phyloP scores from a whole-genome alignment of 1,140 invertebrate genomes.

The Drosophila eugracilis region DNA sequence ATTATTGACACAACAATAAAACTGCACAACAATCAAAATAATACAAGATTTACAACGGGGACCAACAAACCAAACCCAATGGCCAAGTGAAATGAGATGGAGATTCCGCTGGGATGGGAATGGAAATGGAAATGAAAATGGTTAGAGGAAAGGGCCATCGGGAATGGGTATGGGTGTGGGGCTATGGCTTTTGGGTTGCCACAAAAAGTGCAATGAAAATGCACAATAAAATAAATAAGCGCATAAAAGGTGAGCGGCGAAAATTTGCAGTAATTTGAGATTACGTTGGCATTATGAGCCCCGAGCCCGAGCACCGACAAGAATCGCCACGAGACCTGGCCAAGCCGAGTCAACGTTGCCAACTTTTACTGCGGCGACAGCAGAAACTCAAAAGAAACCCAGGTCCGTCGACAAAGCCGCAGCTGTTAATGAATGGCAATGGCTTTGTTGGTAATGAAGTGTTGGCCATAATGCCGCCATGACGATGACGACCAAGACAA shows the following conservation, averaged over 20 bases:
- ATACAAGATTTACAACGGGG: slow-evolving; percentile 64
- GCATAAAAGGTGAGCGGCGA: slow-evolving; percentile 64
- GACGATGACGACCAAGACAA: slow-evolving; percentile 42
- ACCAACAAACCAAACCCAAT: slow-evolving; percentile 22
- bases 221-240: slow-evolving; percentile 66
- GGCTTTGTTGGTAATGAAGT: slow-evolving; percentile 79
- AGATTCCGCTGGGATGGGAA: slow-evolving; percentile 12
- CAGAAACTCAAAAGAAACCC: slow-evolving; percentile 54
- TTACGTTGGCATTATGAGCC: slow-evolving; percentile 68
- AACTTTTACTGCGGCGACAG: slow-evolving; percentile 70
- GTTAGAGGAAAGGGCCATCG: no score
- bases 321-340: slow-evolving; percentile 34
- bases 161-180: slow-evolving; percentile 1
- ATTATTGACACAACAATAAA: slow-evolving; percentile 75
- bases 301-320: slow-evolving; percentile 9
- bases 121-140: neutral
- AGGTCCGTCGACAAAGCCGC: slow-evolving; percentile 59
- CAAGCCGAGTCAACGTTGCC: slow-evolving; percentile 34
- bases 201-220: slow-evolving; percentile 59
- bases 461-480: slow-evolving; percentile 72
- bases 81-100: slow-evolving; percentile 9
- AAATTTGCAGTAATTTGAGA: slow-evolving; percentile 82
- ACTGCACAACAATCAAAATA: slow-evolving; percentile 70
- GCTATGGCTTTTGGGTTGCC: neutral
- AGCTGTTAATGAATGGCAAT: slow-evolving; percentile 79